phyloP scores from a whole-genome alignment of 2,797 vertebrate genomes.

The Silurus lanzhouensis region DNA sequence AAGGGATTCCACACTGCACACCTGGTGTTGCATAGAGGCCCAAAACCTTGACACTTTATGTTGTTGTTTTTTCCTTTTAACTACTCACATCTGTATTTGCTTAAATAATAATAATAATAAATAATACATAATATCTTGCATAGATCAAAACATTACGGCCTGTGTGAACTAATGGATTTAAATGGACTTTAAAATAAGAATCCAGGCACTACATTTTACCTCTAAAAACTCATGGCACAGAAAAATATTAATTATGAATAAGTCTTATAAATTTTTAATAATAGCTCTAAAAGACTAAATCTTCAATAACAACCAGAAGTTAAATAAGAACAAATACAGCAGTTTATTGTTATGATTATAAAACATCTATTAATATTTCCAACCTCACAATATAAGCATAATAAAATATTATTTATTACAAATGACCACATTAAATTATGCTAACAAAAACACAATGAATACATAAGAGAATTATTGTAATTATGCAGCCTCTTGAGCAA shows the following conservation, averaged over 20 bases:
- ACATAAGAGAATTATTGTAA: constrained; percentile 52
- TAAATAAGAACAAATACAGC: constrained; percentile 58
- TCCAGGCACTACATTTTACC: not conserved
- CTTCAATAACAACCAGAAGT: constrained; percentile 13
- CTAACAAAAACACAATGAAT: constrained; percentile 56
- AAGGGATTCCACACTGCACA: too few species aligned
- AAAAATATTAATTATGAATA: not conserved
- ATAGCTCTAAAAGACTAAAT: not conserved
- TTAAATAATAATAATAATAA: not conserved
- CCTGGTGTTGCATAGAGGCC: not conserved
- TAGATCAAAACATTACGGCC: not conserved
- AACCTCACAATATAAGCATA: constrained; percentile 53
- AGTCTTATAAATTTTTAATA: not conserved
- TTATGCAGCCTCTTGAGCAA: constrained; percentile 50
- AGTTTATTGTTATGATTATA: constrained; percentile 61
- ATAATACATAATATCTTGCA: not conserved
- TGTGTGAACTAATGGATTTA: not conserved
- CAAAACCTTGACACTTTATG: not conserved
- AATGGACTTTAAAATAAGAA: not conserved
- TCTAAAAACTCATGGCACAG: not conserved
- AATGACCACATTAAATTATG: constrained; percentile 57
- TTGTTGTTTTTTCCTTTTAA: not conserved
- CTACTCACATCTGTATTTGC: not conserved
- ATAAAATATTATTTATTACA: constrained; percentile 64
- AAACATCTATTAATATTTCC: constrained; percentile 57